Percentiles rank a stretch among this genome's conserved stretches.
phyloP scores from a whole-genome alignment of 2,113 vertebrate species.

The Hystrix cristata region DNA sequence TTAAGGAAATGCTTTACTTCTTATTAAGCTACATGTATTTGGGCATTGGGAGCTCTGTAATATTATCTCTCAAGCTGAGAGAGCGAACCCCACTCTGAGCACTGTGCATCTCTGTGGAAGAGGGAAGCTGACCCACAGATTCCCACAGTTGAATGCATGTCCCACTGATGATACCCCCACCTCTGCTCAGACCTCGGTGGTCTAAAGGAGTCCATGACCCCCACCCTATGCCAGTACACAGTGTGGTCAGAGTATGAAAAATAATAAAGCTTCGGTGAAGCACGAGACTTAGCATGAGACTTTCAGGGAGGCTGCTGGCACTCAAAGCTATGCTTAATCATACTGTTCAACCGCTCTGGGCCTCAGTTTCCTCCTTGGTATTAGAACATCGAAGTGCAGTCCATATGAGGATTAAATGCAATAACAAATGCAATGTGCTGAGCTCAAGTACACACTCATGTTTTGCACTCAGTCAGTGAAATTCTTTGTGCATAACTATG shows the following conservation, averaged over 20 bases:
- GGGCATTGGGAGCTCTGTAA: not conserved
- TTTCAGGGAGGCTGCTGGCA: not conserved
- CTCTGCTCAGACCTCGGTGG: not conserved
- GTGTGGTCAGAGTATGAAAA: not conserved
- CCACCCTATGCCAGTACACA: not conserved
- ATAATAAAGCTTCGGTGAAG: not conserved
- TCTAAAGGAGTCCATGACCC: no score
- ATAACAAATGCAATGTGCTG: accelerated
- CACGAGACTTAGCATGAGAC: not conserved
- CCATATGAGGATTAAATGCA: not conserved
- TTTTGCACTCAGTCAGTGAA: accelerated
- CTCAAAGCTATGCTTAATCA: no score
- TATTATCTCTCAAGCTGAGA: not conserved
- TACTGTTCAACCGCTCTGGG: no score
- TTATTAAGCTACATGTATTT: not conserved
- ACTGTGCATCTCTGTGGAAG: not conserved
- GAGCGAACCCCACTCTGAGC: not conserved
- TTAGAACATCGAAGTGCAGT: accelerated
- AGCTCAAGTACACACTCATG: accelerated
- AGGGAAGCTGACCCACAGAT: not conserved
- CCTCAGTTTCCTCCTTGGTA: not conserved
- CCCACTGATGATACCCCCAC: not conserved
- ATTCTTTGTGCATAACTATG: not conserved
- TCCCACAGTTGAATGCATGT: not conserved
- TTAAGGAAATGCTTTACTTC: not conserved